These are phyloP conservation scores for Cheilosia variabilis DNA, from an alignment of 2,888 invertebrate species.

Conservation along the genomic window DNA sequence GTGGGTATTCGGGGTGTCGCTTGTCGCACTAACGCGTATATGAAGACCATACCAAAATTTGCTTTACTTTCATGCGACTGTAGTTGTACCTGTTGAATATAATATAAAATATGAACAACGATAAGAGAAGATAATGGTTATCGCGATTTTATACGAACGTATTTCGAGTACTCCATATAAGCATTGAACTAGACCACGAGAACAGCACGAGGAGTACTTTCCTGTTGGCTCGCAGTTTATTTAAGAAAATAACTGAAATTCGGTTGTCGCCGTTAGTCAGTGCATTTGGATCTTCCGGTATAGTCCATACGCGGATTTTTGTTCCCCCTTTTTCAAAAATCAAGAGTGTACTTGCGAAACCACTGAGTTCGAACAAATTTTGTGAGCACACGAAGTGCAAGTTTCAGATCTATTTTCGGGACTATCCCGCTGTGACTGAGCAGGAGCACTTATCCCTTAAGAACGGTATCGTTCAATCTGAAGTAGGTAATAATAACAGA, in stretches of 20 bases:
- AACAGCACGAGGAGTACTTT: conserved; percentile 7
- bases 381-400: not conserved
- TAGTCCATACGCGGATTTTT: conserved; percentile 20
- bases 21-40: not conserved
- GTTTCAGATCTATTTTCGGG: too few relatives aligned
- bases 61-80: conserved; percentile 42
- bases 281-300: conserved; percentile 29
- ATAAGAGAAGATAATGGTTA: conserved; percentile 68
- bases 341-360: not conserved
- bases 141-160: conserved; percentile 35
- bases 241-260: conserved; percentile 11
- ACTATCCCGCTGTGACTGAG: too few relatives aligned
- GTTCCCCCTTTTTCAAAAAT: not conserved
- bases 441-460: not conserved
- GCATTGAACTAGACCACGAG: conserved; percentile 42
- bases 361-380: not conserved
- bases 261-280: conserved; percentile 25
- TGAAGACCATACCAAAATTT: conserved; percentile 56
- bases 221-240: not conserved
- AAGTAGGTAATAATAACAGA: not conserved
- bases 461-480: not conserved
- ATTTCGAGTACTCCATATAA: conserved; percentile 19
- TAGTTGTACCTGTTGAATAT: conserved; percentile 56
- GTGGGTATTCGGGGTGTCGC: not conserved
- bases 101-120: conserved; percentile 41